Conservation (phyloP, 2,797 vertebrate genomes). For the Urosaurus nigricauda region DNA sequence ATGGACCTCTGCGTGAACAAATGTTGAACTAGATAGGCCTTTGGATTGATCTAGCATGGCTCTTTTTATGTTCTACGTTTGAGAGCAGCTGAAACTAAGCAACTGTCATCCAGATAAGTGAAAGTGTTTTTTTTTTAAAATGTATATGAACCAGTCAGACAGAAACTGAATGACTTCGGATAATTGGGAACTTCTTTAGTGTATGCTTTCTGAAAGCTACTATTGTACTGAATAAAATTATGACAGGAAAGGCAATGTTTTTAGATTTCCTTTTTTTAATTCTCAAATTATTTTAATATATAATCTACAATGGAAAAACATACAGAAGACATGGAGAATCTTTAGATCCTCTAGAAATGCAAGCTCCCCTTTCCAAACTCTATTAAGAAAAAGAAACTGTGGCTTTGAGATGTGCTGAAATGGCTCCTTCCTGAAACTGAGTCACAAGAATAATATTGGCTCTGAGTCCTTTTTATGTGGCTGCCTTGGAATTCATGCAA, state of each 20-base stretch:
- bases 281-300: conserved; percentile 33
- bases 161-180: not conserved
- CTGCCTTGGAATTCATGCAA: not conserved
- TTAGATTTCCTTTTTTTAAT: conserved; percentile 3
- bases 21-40: not conserved
- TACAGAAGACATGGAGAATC: conserved; percentile 1
- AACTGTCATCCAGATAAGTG: not conserved
- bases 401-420: not conserved
- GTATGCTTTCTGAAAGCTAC: not conserved
- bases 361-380: conserved; percentile 19
- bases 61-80: not conserved
- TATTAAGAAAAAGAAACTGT: not conserved
- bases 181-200: not conserved
- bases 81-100: not conserved
- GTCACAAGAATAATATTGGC: not conserved
- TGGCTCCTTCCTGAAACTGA: not conserved
- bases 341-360: conserved; percentile 15
- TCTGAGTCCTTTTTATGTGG: not conserved
- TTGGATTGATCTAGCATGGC: not conserved
- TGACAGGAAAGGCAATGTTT: not conserved
- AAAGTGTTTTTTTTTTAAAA: not conserved
- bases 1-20: not conserved
- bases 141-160: not conserved
- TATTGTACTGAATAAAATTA: not conserved
- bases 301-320: conserved; percentile 21